Percentiles rank a stretch among this genome's conserved stretches.
phyloP scores from a whole-genome alignment of 2,888 invertebrate genomes.

The Cheilosia vernalis region DNA sequence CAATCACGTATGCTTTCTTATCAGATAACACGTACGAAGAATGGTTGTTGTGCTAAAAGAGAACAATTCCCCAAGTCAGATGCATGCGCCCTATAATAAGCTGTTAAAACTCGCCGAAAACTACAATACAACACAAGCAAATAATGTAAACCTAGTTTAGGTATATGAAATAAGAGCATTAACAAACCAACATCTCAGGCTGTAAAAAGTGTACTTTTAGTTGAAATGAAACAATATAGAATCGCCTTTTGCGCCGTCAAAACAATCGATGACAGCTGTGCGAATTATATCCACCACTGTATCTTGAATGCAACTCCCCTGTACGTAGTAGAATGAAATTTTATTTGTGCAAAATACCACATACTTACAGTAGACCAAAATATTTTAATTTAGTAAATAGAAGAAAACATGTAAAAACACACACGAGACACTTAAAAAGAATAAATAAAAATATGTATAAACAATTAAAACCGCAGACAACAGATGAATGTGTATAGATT shows the following conservation, averaged over 20 bases:
- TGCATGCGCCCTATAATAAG: not conserved
- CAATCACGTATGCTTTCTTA: too few species aligned
- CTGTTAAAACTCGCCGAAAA: not conserved
- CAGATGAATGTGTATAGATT: slow-evolving; percentile 60
- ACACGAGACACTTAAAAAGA: not conserved
- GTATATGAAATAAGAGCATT: not conserved
- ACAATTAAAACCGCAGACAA: not conserved
- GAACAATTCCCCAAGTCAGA: not conserved
- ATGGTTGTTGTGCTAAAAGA: not conserved
- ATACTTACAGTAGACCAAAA: slow-evolving; percentile 71
- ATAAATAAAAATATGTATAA: slow-evolving; percentile 13
- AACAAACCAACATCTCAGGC: slow-evolving; percentile 61
- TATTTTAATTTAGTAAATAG: slow-evolving; percentile 59
- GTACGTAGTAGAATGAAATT: slow-evolving; percentile 61
- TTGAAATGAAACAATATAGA: slow-evolving; percentile 46
- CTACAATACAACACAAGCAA: not conserved
- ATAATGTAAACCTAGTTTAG: slow-evolving; percentile 5
- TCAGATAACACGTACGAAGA: too few species aligned
- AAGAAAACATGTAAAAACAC: slow-evolving; percentile 35
- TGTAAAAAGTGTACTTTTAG: slow-evolving; percentile 67
- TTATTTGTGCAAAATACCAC: slow-evolving; percentile 66
- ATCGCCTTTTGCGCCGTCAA: not conserved
- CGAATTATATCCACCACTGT: slow-evolving; percentile 7
- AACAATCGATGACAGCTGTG: slow-evolving; percentile 4
- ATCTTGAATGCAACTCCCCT: slow-evolving; percentile 39